Percentiles rank a stretch among this genome's conserved stretches.
phyloP scores from a whole-genome alignment of 2,113 vertebrate genomes.

The Oreamnos americanus region DNA sequence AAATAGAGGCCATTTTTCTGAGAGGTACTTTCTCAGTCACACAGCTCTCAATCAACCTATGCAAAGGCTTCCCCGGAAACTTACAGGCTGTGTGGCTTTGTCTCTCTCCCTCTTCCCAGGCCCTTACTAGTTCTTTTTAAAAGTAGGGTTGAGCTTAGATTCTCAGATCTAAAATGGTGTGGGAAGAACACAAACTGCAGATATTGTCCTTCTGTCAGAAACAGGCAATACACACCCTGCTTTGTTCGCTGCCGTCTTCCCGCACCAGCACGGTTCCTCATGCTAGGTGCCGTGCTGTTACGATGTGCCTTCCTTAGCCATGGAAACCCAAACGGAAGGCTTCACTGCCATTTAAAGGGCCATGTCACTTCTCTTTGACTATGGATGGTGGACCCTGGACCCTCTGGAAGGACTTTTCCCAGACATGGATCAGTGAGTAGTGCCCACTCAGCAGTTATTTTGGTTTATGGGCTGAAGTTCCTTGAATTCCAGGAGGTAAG shows the following conservation, averaged over 20 bases:
- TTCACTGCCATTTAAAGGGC: constrained; percentile 4
- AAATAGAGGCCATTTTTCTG: not conserved
- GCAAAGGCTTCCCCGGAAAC: not conserved
- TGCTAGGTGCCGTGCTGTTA: not conserved
- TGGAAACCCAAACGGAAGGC: not conserved
- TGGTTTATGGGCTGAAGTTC: constrained; percentile 32
- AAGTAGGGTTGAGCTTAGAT: not conserved
- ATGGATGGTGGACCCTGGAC: not conserved
- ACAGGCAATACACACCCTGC: not conserved
- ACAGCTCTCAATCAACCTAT: not conserved
- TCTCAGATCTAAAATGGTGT: constrained; percentile 15
- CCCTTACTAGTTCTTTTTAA: not conserved
- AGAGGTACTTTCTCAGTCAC: not conserved
- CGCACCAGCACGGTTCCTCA: not conserved
- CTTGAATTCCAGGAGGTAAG: constrained; percentile 68
- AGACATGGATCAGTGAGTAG: constrained; percentile 56
- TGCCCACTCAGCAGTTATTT: constrained; percentile 50
- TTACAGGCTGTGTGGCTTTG: not conserved
- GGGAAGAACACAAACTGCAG: not conserved
- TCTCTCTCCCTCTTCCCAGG: not conserved
- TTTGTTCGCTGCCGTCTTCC: not conserved
- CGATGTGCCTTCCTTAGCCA: not conserved
- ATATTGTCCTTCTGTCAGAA: not conserved
- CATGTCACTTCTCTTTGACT: constrained; percentile 51
- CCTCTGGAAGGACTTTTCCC: not conserved